phyloP scores from a whole-genome alignment of 2,113 vertebrate species.

The Silurus asotus region DNA sequence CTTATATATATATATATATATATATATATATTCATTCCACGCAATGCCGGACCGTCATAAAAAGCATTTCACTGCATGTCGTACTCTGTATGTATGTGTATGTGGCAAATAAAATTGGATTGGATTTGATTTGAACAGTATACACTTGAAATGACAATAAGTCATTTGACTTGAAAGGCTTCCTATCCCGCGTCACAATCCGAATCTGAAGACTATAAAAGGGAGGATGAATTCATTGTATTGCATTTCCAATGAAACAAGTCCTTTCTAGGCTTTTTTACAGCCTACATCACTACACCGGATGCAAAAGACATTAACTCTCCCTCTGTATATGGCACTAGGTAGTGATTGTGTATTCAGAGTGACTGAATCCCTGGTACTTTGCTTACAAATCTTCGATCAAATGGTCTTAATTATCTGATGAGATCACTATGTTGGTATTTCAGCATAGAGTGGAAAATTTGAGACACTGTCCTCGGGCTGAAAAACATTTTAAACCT shows the following conservation, averaged over 20 bases:
- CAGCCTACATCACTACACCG: background rate
- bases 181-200: background rate
- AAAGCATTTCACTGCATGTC: too few species aligned
- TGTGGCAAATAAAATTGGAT: too few species aligned
- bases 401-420: conserved; percentile 20
- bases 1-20: too few species aligned
- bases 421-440: conserved; percentile 10
- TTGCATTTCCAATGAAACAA: background rate
- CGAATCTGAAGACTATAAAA: background rate
- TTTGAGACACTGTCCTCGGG: conserved; percentile 15
- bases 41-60: too few species aligned
- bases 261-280: background rate
- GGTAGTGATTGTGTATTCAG: background rate
- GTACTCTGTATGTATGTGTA: too few species aligned
- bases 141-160: too few species aligned
- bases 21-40: too few species aligned
- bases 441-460: conserved; percentile 16
- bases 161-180: background rate
- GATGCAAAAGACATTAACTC: background rate
- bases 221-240: background rate
- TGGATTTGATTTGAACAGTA: too few species aligned
- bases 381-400: conserved; percentile 19
- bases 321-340: background rate
- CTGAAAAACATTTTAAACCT: background rate
- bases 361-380: conserved; percentile 10